Evolutionary conservation across 1,140 invertebrate genomes (phyloP), one percentile per base, ranked within the genome.

Genomic region (Drosophila kikkawai): DNA sequence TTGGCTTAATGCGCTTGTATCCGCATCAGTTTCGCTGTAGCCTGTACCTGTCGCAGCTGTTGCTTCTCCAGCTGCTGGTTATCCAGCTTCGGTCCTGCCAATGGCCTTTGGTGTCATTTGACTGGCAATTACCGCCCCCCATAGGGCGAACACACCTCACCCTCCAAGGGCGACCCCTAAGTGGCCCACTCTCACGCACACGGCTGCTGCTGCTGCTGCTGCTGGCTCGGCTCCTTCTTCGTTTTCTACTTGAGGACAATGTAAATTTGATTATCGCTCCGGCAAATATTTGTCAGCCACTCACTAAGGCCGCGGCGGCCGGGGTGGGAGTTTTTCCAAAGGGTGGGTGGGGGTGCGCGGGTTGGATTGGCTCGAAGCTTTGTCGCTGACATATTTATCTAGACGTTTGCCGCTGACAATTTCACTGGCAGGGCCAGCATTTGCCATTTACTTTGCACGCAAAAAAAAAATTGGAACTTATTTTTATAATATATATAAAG

Each of bases 321-420:
- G 51, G 36, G 3, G 44, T 11, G 50, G 22, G 39, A 55, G 12
- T 41, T 75, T 36, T 29, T 47, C 32, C 34, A 1, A 12, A 26
- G 39, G 50, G 15, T 42, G 41, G 50, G 3, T 7, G 32, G n/a
- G 39, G 51, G 45, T 17, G 53, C 22, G 56, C 22, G 56, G 53
- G 36, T 22, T 64, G 53, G 36, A 37, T 41, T 51, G 56, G 19
- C 48, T 41, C 53, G 58, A 45, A 61, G 68, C 57, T 60, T 60
- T 76, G 80, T 74, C 64, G 75, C 70, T 90, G 85, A 91, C 85
- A 91, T 85, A 91, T 90, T 90, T 90, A 91, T 91, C 79, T 90
- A 91, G 81, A 88, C 75, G 65, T 81, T 88, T 83, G 77, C 82
- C 86, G 73, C 51, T 88, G 83, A 74, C 84, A 88, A 88, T 83